Percentiles rank a stretch among this genome's conserved stretches.
phyloP scores from a whole-genome alignment of 2,113 vertebrate species.

The Ceyx melanurus region DNA sequence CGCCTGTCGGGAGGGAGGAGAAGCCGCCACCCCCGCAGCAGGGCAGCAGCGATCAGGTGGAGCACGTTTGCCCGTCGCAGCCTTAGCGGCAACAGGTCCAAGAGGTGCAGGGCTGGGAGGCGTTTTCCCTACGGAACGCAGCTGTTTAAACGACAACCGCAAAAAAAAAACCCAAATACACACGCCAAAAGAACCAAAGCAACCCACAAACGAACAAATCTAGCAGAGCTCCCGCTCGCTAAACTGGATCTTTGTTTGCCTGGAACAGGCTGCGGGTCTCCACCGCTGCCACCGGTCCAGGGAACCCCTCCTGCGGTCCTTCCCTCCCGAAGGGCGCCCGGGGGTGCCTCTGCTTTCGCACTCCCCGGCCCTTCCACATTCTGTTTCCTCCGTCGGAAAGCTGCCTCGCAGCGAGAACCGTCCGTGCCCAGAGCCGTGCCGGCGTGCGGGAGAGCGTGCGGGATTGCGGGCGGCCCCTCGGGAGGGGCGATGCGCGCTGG shows the following conservation, averaged over 20 bases:
- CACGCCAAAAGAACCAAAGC: too few relatives aligned
- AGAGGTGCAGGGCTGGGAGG: neutral
- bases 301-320: neutral
- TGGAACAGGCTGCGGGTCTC: neutral
- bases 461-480: neutral
- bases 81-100: constrained; percentile 6
- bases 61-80: neutral
- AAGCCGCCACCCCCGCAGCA: neutral
- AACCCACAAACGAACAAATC: neutral
- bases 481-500: neutral
- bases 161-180: neutral
- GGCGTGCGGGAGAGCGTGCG: neutral
- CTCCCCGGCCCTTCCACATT: neutral
- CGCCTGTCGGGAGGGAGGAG: too few relatives aligned
- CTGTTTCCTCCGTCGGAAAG: neutral
- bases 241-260: neutral
- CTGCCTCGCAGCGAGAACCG: rapidly evolving
- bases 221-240: neutral
- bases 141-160: neutral
- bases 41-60: neutral
- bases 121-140: neutral
- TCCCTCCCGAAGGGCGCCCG: neutral
- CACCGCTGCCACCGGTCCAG: neutral
- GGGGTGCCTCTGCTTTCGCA: neutral
- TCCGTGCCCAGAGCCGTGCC: neutral